Base-by-base conservation (phyloP, 2,113 vertebrate species). In the Corynorhinus townsendii region DNA sequence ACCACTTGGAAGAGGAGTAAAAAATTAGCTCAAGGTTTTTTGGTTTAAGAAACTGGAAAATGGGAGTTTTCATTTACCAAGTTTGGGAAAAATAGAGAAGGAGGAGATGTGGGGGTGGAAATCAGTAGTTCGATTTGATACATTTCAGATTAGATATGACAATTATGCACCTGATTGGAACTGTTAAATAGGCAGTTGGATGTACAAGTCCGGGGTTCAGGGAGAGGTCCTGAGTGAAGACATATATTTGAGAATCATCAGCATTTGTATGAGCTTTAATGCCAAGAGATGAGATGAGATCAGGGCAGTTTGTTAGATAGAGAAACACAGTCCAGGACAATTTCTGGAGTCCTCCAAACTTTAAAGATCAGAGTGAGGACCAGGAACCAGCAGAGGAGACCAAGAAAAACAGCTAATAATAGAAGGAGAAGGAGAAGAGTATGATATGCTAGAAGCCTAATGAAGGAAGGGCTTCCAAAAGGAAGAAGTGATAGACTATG, bases 41-140 rank as follows among this genome's bases (percentile, higher is more conserved):
- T 86, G 11, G 54, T 86, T 66, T 89, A 92, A 88, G 43, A 89
- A 76, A 75, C 12, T 86, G 5, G 22, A 82, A 69, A 96, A 93
- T 52, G 43, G 43, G 72, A 82, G 38, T 96, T 81, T 90, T 71
- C 38, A 79, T 72, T 90, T 52, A 69, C 43, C 43, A 82, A 89
- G 35, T 59, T 85, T 9, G 66, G 62, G 43, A 59, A 81, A 86
- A 59, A 59, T 54, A 26, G 20, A 85, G 80, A 68, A 54, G 5
- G 56, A 49, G 28, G n/a, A 4, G 5, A 33, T 75, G 30, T 52
- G 40, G 26, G 16, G 6, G 7, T 85, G 26, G 26, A 52, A 72
- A 52, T 77, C 8, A 64, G 43, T 93, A 26, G 43, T 47, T 94
- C 11, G 20, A 16, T 87, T 86, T 80, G 92, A 38, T 81, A 77